Conservation (phyloP, 92 coral and sea anemone species). For the Actinostola sp. region DNA sequence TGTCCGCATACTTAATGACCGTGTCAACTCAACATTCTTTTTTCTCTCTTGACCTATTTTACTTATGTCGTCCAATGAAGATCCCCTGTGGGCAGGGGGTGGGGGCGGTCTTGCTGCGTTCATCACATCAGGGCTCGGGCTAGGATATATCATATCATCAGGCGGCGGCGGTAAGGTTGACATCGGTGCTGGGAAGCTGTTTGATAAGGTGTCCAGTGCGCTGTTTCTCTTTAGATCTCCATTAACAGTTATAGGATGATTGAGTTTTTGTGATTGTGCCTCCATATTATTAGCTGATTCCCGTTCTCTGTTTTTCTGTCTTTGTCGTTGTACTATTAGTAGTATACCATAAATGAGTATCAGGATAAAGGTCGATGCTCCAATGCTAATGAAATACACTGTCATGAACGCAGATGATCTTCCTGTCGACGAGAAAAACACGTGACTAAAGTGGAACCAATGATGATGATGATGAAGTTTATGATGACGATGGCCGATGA, state of each 20-base stretch:
- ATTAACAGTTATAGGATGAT: conserved; percentile 3
- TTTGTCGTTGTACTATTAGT: conserved; percentile 5
- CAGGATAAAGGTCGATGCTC: conserved; percentile 3
- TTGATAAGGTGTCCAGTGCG: conserved; percentile 24
- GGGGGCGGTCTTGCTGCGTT: conserved; percentile 45
- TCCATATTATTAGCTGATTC: not conserved
- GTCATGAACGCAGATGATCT: conserved; percentile 11
- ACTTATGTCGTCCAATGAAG: conserved; percentile 36
- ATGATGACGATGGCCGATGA: conserved; percentile 1
- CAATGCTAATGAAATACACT: conserved; percentile 31
- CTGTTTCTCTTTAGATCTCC: conserved; percentile 7
- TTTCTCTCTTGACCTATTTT: conserved; percentile 37
- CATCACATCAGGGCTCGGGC: conserved; percentile 33
- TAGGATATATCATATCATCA: conserved; percentile 48
- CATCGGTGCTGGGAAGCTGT: conserved; percentile 36
- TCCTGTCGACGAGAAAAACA: conserved; percentile 7
- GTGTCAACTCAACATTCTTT: conserved; percentile 9
- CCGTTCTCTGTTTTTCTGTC: not conserved
- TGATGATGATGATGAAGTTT: conserved; percentile 2
- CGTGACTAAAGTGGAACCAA: not conserved
- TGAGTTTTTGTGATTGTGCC: not conserved
- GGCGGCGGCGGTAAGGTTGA: conserved; percentile 45
- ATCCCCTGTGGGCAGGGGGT: conserved; percentile 30
- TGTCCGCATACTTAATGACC: conserved; percentile 44
- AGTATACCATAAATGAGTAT: conserved; percentile 8